phyloP scores from a whole-genome alignment of 2,888 invertebrate species.

The Sisyra terminalis region DNA sequence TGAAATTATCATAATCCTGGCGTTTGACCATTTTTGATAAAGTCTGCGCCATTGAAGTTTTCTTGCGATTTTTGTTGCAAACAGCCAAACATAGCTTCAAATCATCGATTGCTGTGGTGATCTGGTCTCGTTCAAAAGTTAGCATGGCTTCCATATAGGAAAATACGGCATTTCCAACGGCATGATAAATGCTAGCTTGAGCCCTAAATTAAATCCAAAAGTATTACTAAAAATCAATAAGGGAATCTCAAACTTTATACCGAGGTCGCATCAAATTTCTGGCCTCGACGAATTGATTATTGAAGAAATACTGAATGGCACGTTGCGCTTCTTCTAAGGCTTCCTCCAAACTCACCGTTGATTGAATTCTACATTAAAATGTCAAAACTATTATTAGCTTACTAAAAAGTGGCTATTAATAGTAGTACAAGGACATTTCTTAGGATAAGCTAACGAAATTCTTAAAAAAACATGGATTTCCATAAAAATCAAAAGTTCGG shows the following conservation, averaged over 20 bases:
- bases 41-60: slow-evolving; percentile 56
- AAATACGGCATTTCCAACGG: slow-evolving; percentile 76
- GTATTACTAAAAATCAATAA: not conserved
- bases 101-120: slow-evolving; percentile 53
- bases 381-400: slow-evolving; percentile 1
- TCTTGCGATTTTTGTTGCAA: slow-evolving; percentile 53
- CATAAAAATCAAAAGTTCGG: no score
- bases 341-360: slow-evolving; percentile 28
- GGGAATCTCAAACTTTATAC: slow-evolving; percentile 28
- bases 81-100: slow-evolving; percentile 64
- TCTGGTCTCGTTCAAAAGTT: slow-evolving; percentile 73
- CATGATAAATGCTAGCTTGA: slow-evolving; percentile 76
- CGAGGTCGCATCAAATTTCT: slow-evolving; percentile 61
- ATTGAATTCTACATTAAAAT: no score
- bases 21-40: slow-evolving; percentile 67
- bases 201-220: slow-evolving; percentile 35
- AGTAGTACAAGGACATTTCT: no score
- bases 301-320: slow-evolving; percentile 81
- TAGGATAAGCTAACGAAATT: no score
- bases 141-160: slow-evolving; percentile 83
- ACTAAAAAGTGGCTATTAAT: no score
- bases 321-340: slow-evolving; percentile 61
- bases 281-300: slow-evolving; percentile 77
- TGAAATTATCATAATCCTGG: slow-evolving; percentile 59
- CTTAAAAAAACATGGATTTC: no score